A percentile compares a stretch with the other conserved stretches of the same genome.
These are phyloP conservation scores for Suillia variegata DNA, from an alignment of 2,888 invertebrate genomes.

Conservation along the genomic window DNA sequence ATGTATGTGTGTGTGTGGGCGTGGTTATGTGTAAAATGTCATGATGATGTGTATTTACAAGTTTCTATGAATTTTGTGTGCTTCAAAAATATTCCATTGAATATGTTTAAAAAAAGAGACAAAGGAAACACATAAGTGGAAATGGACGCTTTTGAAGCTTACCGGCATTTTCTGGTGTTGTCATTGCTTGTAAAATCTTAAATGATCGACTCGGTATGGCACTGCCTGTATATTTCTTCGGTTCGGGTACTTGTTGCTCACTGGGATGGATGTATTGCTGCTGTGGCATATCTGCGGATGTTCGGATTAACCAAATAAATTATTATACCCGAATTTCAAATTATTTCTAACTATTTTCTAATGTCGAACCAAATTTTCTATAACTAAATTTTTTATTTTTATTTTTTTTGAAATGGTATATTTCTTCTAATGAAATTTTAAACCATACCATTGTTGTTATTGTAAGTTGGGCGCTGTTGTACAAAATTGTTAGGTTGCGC, in stretches of 20 bases:
- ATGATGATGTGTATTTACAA: neutral
- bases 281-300: slow-evolving; percentile 47
- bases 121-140: neutral
- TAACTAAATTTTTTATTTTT: too few species aligned
- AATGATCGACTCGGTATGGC: slow-evolving; percentile 83
- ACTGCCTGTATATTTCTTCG: slow-evolving; percentile 76
- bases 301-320: neutral
- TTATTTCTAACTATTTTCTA: too few species aligned
- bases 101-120: neutral
- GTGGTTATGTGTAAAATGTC: too few species aligned
- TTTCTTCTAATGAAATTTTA: too few species aligned
- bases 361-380: too few species aligned
- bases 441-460: slow-evolving; percentile 37
- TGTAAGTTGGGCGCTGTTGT: slow-evolving; percentile 47
- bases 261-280: slow-evolving; percentile 67
- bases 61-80: neutral
- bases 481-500: slow-evolving; percentile 49
- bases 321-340: neutral
- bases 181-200: slow-evolving; percentile 80
- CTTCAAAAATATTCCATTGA: neutral
- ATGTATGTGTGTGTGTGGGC: slow-evolving; percentile 27
- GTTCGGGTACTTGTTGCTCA: slow-evolving; percentile 71
- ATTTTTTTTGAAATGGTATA: too few species aligned
- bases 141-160: slow-evolving; percentile 46
- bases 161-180: slow-evolving; percentile 71